phyloP scores from a whole-genome alignment of 2,797 vertebrate genomes.

The Cetoscarus ocellatus region DNA sequence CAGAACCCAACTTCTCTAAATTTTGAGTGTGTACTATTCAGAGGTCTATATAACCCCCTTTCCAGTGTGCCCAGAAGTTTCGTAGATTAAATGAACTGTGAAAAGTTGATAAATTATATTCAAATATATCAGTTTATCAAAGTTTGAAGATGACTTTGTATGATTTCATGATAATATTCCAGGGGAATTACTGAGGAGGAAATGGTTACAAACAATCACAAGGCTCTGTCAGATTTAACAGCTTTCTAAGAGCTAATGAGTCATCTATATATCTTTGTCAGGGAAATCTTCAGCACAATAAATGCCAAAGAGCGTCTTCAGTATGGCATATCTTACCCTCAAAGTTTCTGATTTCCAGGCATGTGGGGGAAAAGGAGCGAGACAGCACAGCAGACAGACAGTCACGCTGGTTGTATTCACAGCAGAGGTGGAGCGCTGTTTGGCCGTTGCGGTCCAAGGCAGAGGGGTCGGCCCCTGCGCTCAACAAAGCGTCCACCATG shows the following conservation, averaged over 20 bases:
- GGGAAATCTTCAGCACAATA: neutral
- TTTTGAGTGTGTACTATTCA: neutral
- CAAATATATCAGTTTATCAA: neutral
- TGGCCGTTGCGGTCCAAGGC: conserved; percentile 91
- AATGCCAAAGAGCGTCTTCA: conserved; percentile 1
- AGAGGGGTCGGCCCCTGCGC: conserved; percentile 84
- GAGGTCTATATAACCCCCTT: neutral
- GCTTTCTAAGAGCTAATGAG: neutral
- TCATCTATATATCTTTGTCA: neutral
- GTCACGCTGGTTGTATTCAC: conserved; percentile 83
- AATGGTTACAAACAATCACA: conserved; percentile 9
- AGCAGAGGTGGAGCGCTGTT: conserved; percentile 89
- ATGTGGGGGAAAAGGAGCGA: conserved; percentile 54
- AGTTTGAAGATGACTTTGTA: neutral
- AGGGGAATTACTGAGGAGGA: conserved; percentile 3
- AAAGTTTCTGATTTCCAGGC: conserved; percentile 89
- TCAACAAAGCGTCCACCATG: conserved; percentile 83
- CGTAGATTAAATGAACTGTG: neutral
- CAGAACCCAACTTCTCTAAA: too few species aligned
- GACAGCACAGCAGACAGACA: conserved; percentile 85
- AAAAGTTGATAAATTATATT: neutral
- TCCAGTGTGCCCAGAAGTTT: neutral
- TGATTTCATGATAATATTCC: neutral
- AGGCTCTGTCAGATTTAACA: conserved; percentile 6
- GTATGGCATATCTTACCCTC: conserved; percentile 80